These are phyloP conservation scores for Mandrillus leucophaeus DNA, from an alignment of 2,113 vertebrate species.

Conservation along the genomic window DNA sequence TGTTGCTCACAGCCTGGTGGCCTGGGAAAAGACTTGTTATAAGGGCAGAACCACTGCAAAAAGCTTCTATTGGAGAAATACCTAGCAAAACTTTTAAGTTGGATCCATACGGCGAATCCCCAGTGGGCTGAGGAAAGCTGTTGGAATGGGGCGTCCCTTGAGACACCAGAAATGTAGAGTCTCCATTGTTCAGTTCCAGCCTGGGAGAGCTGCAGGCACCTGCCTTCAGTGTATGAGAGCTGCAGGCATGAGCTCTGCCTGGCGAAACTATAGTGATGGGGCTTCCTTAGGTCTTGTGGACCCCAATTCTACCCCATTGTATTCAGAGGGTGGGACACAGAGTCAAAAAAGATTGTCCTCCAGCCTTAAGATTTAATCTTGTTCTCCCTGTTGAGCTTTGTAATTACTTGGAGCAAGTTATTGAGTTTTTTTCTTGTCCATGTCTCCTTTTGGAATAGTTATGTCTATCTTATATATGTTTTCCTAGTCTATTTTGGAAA, in stretches of 20 bases:
- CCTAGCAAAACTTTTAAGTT: background rate
- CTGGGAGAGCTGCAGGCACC: background rate
- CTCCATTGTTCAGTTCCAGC: background rate
- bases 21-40: background rate
- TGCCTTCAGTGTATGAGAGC: background rate
- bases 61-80: background rate
- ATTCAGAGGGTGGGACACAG: background rate
- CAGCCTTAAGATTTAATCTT: background rate
- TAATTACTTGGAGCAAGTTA: background rate
- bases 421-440: background rate
- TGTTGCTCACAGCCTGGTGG: background rate
- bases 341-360: background rate
- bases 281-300: background rate
- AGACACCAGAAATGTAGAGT: background rate
- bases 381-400: background rate
- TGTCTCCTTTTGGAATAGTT: background rate
- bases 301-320: background rate
- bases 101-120: background rate
- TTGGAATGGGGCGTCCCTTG: too few species aligned
- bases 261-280: background rate
- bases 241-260: accelerated
- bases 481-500: background rate
- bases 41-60: background rate
- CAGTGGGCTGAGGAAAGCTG: background rate
- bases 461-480: background rate